Percentiles rank a stretch among this genome's conserved stretches.
phyloP scores from a whole-genome alignment of 2,888 invertebrate genomes.

The Andrena haemorrhoa region DNA sequence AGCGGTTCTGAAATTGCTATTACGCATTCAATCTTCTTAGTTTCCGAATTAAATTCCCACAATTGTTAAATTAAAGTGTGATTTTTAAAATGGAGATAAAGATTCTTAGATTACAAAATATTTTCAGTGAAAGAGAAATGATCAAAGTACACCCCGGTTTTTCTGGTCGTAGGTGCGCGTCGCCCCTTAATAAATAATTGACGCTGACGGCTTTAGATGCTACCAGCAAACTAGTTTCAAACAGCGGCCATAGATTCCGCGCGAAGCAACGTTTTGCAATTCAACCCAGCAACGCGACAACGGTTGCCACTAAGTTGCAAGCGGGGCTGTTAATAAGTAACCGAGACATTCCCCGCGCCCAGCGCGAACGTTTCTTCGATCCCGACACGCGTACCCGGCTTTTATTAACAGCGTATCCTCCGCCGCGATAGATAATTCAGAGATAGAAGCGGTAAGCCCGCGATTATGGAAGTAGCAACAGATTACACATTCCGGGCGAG shows the following conservation, averaged over 20 bases:
- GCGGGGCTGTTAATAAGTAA: conserved; percentile 1
- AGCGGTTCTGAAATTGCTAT: too few species aligned
- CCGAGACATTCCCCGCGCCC: not conserved
- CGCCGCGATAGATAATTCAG: conserved; percentile 2
- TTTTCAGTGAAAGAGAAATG: too few species aligned
- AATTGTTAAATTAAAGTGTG: too few species aligned
- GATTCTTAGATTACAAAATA: too few species aligned
- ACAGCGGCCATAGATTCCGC: conserved; percentile 39
- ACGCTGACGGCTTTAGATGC: conserved; percentile 17
- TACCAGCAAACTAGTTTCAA: conserved; percentile 15
- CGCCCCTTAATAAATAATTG: not conserved
- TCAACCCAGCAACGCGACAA: conserved; percentile 15
- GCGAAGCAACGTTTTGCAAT: conserved; percentile 26
- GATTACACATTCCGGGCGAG: conserved; percentile 29
- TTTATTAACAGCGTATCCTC: conserved; percentile 13
- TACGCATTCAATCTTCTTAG: too few species aligned
- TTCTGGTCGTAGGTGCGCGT: too few species aligned
- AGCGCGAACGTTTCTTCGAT: not conserved
- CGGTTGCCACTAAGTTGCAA: conserved; percentile 15
- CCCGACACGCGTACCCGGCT: not conserved
- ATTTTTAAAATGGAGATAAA: too few species aligned
- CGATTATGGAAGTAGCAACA: conserved; percentile 47
- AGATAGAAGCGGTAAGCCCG: conserved; percentile 25
- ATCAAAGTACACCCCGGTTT: too few species aligned
- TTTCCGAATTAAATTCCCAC: too few species aligned